A percentile compares a stretch with the other conserved stretches of the same genome.
These are phyloP conservation scores for Hyphantria cunea DNA, from an alignment of 1,140 invertebrate species.

Conservation along the genomic window DNA sequence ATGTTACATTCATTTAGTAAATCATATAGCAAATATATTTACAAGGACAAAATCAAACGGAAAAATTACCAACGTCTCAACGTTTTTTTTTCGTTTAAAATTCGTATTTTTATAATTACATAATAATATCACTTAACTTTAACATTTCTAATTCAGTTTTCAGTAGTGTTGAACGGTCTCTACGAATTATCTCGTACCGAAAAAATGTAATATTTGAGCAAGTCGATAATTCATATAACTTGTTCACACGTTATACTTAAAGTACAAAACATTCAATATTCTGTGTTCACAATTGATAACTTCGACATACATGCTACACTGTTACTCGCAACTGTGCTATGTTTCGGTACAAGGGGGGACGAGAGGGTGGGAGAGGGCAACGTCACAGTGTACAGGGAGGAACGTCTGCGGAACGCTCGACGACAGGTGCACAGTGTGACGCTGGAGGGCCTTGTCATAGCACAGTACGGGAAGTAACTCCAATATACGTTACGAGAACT, in stretches of 20 bases:
- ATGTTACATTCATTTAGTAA: conserved; percentile 83
- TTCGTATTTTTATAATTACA: conserved; percentile 77
- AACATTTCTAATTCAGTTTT: conserved; percentile 67
- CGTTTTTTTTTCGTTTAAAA: conserved; percentile 75
- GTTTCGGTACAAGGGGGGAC: neutral
- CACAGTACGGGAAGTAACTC: conserved; percentile 15
- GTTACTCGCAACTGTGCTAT: conserved; percentile 17
- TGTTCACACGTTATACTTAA: conserved; percentile 16
- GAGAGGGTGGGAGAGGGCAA: neutral
- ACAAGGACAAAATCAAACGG: conserved; percentile 78
- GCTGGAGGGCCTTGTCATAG: conserved; percentile 7
- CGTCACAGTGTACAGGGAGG: too few species aligned
- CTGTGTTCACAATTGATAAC: conserved; percentile 25
- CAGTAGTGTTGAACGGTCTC: conserved; percentile 50
- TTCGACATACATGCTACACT: conserved; percentile 22
- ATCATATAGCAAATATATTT: conserved; percentile 82
- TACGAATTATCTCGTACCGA: conserved; percentile 54
- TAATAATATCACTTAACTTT: conserved; percentile 77
- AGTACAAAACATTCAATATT: conserved; percentile 31
- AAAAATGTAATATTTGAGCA: conserved; percentile 14
- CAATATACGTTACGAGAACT: conserved; percentile 40
- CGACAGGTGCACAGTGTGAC: too few species aligned
- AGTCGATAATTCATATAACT: conserved; percentile 16
- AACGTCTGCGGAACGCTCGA: too few species aligned
- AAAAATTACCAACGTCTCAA: conserved; percentile 69